Base-by-base conservation (phyloP, 2,113 vertebrate genomes). In the Plestiodon gilberti region DNA sequence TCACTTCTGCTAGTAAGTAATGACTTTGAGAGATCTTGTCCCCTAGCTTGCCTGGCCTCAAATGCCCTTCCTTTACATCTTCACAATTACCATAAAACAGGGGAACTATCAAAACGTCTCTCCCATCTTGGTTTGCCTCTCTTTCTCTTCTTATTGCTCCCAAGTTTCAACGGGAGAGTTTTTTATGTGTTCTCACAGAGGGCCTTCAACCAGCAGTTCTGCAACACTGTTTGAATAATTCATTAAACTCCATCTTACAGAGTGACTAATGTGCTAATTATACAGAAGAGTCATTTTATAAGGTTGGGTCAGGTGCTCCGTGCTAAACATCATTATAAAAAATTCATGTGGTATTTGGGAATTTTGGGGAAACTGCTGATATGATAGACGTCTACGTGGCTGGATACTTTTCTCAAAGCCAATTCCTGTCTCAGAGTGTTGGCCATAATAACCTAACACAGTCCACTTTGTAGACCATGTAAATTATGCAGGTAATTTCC, bases 221-320 rank as follows among this genome's bases (percentile, higher is more conserved):
- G 81, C 65, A 96, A 89, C 89, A 90, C 25, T 82, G 65, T 89
- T 90, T 97, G 94, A 96, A 96, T 97, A 96, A 96, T 97, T 97
- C 92, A 96, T 95, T 87, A 93, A 93, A 89, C 84, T 96, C 94
- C 92, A 91, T 96, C 94, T 96, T 94, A 95, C 92, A 87, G 88
- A 95, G 94, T 95, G 93, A 96, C 95, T 96, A 95, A 96, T 95
- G 94, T 95, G 94, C 91, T 96, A 96, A 97, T 97, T 96, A 96
- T 95, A 91, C 90, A 94, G 94, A 96, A 88, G 87, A 96, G 89
- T 95, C 71, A 94, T 96, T 93, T 96, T 96, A 93, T 92, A 95
- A 96, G 95, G 95, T 95, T 96, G 92, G 85, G 90, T 89, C 59
- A 40, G 81, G 85, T 96, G 67, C 89, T 96, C 90, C 90, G 83